phyloP scores from a whole-genome alignment of 2,888 invertebrate species.

The Phyllotreta striolata region DNA sequence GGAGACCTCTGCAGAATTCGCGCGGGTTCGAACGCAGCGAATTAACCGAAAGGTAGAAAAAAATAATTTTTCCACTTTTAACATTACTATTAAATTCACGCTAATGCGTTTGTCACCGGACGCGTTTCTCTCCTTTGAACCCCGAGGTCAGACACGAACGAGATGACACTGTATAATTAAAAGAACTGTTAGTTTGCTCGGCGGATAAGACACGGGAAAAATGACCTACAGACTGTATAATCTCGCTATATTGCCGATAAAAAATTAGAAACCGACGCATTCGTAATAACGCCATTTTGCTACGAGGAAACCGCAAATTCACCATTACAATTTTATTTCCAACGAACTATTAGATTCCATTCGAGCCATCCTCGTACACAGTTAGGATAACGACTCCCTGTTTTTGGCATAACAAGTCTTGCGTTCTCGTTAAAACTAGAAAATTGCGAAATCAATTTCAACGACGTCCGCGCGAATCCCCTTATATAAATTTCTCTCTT shows the following conservation, averaged over 20 bases:
- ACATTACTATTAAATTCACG: no score
- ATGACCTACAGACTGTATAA: conserved; percentile 43
- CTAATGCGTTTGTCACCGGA: conserved; percentile 24
- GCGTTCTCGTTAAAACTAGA: conserved; percentile 40
- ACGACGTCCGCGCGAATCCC: not conserved
- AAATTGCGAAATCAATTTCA: conserved; percentile 42
- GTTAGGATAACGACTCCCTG: conserved; percentile 27
- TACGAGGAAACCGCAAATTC: not conserved
- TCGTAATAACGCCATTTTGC: conserved; percentile 28
- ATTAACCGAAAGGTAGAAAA: no score
- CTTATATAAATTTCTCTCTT: no score
- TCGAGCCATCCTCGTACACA: no score
- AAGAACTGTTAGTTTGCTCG: conserved; percentile 52
- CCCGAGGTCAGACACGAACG: conserved; percentile 48
- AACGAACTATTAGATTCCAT: not conserved
- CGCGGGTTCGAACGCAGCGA: no score
- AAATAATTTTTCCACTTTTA: no score
- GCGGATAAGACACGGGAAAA: conserved; percentile 24
- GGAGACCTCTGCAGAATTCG: conserved; percentile 4
- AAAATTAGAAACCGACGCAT: conserved; percentile 34
- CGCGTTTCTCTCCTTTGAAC: conserved; percentile 41
- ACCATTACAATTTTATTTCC: no score
- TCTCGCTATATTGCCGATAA: conserved; percentile 48
- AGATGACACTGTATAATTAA: conserved; percentile 52
- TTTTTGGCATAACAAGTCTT: conserved; percentile 40